A percentile compares a stretch with the other conserved stretches of the same genome.
Conservation (phyloP, 92 coral and sea anemone genomes). For the Zoanthus sociatus region DNA sequence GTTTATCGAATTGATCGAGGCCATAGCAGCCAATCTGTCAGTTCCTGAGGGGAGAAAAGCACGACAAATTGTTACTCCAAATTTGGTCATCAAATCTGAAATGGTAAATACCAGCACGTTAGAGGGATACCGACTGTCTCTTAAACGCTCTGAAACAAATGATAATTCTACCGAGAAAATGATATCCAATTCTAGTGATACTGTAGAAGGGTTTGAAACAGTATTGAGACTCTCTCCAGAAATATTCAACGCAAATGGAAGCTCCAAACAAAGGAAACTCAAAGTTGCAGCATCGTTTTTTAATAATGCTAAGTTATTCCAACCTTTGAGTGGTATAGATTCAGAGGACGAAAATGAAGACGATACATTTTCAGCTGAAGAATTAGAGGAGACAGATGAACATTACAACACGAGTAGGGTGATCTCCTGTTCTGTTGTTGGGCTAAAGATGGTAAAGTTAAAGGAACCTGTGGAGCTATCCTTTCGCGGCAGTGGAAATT, state of each 20-base stretch:
- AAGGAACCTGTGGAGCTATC: conserved; percentile 56
- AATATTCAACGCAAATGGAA: conserved; percentile 41
- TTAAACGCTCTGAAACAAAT: conserved; percentile 44
- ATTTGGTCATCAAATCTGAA: conserved; percentile 68
- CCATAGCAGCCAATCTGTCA: conserved; percentile 71
- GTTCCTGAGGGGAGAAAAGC: conserved; percentile 48
- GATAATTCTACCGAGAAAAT: conserved; percentile 34
- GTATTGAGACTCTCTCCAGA: conserved; percentile 59
- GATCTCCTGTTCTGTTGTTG: conserved; percentile 60
- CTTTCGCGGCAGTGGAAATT: conserved; percentile 46
- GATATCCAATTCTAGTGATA: conserved; percentile 40
- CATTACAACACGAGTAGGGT: conserved; percentile 55
- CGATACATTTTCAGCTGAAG: background rate
- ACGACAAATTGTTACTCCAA: conserved; percentile 55
- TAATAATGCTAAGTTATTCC: conserved; percentile 79
- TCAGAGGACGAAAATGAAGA: background rate
- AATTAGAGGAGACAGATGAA: background rate
- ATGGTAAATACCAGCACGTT: conserved; percentile 49
- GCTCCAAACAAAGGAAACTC: background rate
- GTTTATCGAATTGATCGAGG: conserved; percentile 67
- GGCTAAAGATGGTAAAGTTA: conserved; percentile 47
- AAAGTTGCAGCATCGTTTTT: conserved; percentile 75
- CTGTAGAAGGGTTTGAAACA: conserved; percentile 55
- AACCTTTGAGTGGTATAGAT: conserved; percentile 32
- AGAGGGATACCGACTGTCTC: conserved; percentile 65